These are phyloP conservation scores for Halisarca cf. caerulea DNA, from an alignment of 37 sponge, comb jelly and placozoan species.

Conservation along the genomic window DNA sequence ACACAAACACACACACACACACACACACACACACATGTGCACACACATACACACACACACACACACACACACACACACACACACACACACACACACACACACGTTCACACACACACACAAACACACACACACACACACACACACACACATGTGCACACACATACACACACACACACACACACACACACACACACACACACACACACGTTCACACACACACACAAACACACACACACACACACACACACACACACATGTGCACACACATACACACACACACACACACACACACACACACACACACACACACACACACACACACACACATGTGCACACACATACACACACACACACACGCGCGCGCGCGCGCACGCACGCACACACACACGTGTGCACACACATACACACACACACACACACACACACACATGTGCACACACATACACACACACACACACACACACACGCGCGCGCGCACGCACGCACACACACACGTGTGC, in stretches of 20 bases:
- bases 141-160: no score
- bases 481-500: no score
- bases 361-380: not conserved
- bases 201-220: no score
- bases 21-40: no score
- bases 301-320: not conserved
- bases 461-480: not conserved
- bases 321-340: constrained; percentile 6
- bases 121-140: no score
- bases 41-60: no score
- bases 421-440: constrained; percentile 23
- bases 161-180: no score
- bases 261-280: constrained; percentile 22
- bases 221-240: not conserved
- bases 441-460: constrained; percentile 25
- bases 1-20: no score
- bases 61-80: no score
- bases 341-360: not conserved
- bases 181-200: no score
- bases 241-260: not conserved
- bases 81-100: no score
- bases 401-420: constrained; percentile 30
- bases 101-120: no score
- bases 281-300: constrained; percentile 11
- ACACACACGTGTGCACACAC: constrained; percentile 4